A percentile compares a stretch with the other conserved stretches of the same genome.
phyloP scores from a whole-genome alignment of 1,140 invertebrate genomes.

The Drosophila kanapiae region DNA sequence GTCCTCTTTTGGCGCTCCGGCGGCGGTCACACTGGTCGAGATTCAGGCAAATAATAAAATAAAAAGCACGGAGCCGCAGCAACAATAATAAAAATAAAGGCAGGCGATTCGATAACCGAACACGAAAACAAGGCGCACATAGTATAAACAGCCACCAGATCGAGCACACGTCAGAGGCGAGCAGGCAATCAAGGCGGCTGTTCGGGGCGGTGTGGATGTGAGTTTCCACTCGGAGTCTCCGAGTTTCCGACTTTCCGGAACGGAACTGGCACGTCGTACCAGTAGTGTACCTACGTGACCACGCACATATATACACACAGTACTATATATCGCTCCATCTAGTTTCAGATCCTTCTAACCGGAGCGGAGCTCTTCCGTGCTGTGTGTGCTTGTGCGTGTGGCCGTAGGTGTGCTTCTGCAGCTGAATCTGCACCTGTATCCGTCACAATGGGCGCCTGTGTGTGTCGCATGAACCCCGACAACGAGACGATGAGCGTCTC shows the following conservation, averaged over 20 bases:
- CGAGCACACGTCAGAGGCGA: slow-evolving; percentile 15
- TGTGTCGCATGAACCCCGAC: slow-evolving; percentile 92
- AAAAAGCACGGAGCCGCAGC: slow-evolving; percentile 22
- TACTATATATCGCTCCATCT: not conserved
- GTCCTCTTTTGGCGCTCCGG: slow-evolving; percentile 3
- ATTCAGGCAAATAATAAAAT: slow-evolving; percentile 32
- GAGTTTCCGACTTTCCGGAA: slow-evolving; percentile 28
- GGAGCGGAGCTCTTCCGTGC: slow-evolving; percentile 21
- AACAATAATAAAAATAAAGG: slow-evolving; percentile 47
- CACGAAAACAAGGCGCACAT: slow-evolving; percentile 31
- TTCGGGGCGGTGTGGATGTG: slow-evolving; percentile 39
- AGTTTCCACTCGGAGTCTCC: slow-evolving; percentile 13
- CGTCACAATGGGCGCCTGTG: slow-evolving; percentile 91
- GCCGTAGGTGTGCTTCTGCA: slow-evolving; percentile 1
- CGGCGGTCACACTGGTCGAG: slow-evolving; percentile 29
- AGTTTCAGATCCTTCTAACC: slow-evolving; percentile 36
- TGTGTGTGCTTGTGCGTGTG: slow-evolving; percentile 18
- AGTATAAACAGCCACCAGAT: slow-evolving; percentile 30
- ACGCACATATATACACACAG: slow-evolving; percentile 5
- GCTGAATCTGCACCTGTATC: slow-evolving; percentile 10
- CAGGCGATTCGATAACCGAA: slow-evolving; percentile 35
- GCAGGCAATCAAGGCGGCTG: slow-evolving; percentile 45
- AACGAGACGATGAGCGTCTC: slow-evolving; percentile 92
- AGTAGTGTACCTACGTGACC: slow-evolving; percentile 29
- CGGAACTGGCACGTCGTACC: slow-evolving; percentile 14